Conservation (phyloP, 1,140 invertebrate genomes). For the Leptinotarsa defecta region DNA sequence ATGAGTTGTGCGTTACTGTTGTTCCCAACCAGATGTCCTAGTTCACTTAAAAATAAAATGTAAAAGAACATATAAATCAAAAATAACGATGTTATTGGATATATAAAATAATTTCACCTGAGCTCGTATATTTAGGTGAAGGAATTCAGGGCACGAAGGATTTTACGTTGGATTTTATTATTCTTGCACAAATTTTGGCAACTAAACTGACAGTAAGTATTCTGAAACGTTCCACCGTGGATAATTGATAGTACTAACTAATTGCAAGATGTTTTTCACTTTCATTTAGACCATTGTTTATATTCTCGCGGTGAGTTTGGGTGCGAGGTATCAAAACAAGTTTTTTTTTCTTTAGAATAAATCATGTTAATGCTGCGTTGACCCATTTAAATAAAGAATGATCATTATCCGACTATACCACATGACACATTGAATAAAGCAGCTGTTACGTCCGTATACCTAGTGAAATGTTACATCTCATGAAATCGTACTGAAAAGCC, state of each 20-base stretch:
- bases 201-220: not conserved
- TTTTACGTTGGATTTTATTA: not conserved
- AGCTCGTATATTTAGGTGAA: not conserved
- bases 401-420: not conserved
- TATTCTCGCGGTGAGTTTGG: not conserved
- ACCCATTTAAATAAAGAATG: not conserved
- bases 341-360: not conserved
- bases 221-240: not conserved
- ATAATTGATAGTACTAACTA: not conserved
- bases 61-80: too few relatives aligned
- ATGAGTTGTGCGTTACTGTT: too few relatives aligned
- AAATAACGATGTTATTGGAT: too few relatives aligned
- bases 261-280: not conserved
- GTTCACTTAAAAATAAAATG: too few relatives aligned
- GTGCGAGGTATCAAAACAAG: not conserved
- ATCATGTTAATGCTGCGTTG: slow-evolving; percentile 3
- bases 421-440: too few relatives aligned
- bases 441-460: too few relatives aligned
- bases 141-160: not conserved
- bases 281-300: not conserved
- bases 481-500: too few relatives aligned
- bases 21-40: too few relatives aligned
- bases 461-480: too few relatives aligned
- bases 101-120: too few relatives aligned
- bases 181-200: not conserved